Percentiles rank a stretch among this genome's conserved stretches.
Conservation (phyloP, 2,797 vertebrate species). For the Melanotaenia maccullochi region DNA sequence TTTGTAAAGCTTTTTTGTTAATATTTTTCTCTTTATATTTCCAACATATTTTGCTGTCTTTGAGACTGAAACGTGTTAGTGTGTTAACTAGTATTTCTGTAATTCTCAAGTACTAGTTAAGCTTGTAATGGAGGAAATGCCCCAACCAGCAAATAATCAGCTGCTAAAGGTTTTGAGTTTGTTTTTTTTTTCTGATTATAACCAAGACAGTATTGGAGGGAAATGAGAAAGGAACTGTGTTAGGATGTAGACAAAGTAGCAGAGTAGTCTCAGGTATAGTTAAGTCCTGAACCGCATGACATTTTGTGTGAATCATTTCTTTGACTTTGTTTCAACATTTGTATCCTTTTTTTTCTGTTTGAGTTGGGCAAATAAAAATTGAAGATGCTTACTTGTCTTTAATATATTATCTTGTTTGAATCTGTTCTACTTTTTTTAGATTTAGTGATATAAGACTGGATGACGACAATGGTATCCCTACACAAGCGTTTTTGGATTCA, state of each 20-base stretch:
- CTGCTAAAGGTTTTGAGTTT: slow-evolving; percentile 6
- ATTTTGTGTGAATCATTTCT: slow-evolving; percentile 60
- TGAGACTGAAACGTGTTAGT: slow-evolving; percentile 44
- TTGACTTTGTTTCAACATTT: slow-evolving; percentile 63
- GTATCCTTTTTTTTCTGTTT: slow-evolving; percentile 68
- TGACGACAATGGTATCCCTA: slow-evolving; percentile 95
- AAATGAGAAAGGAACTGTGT: slow-evolving; percentile 15
- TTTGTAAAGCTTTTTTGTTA: slow-evolving; percentile 72
- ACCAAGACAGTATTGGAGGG: slow-evolving; percentile 3
- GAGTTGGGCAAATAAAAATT: slow-evolving; percentile 79
- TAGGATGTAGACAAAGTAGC: slow-evolving; percentile 38
- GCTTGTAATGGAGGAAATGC: slow-evolving; percentile 20
- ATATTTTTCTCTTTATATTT: slow-evolving; percentile 58
- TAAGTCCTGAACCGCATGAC: slow-evolving; percentile 59
- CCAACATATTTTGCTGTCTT: slow-evolving; percentile 36
- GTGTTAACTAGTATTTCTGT: slow-evolving; percentile 42
- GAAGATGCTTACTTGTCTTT: slow-evolving; percentile 53
- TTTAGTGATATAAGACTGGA: slow-evolving; percentile 97
- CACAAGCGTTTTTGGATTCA: slow-evolving; percentile 95
- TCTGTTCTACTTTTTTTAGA: slow-evolving; percentile 83
- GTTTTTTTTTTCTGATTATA: slow-evolving; percentile 7
- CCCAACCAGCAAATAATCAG: slow-evolving; percentile 32
- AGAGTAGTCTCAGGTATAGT: slow-evolving; percentile 50
- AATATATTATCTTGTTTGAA: slow-evolving; percentile 77
- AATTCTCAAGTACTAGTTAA: slow-evolving; percentile 22